Evolutionary conservation across 2,113 vertebrate species (phyloP), one percentile per base, ranked within the genome.

Genomic region (Gymnogyps californianus): DNA sequence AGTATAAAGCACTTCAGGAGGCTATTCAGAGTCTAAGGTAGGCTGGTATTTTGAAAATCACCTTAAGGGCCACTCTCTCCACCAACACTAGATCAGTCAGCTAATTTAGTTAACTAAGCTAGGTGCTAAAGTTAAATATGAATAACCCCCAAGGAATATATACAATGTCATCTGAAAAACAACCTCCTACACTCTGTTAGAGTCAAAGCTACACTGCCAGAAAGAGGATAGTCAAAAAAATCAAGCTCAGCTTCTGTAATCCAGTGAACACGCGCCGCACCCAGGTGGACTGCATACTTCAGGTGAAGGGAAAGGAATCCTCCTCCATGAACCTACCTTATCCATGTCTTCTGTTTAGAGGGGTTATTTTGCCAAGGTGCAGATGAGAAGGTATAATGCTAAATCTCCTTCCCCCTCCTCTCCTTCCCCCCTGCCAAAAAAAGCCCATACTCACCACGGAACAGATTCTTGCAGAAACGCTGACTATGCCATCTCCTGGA

Each of bases 211-310:
- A 49, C 7, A 9, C 10, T 49, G 13, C 4, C 28, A 66, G 46
- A 72, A 74, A 55, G 4, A 9, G 9, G 5, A 22, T 22, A 31
- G 7, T n/a, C 2, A 83, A 31, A 76, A 84, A 79, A 47, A 32
- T 18, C 22, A 15, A 54, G 49, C 29, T 70, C 31, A 38, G 4
- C 16, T 79, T 65, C 59, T 54, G 55, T 89, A 87, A 91, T 34
- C 7, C 8, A 14, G 28, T 19, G 28, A 84, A 47, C 8, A 18
- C 2, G 1, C 9, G 15, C 2, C 1, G 0, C 24, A 36, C 1
- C 29, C 1, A 0, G 2, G 8, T 26, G 14, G 21, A 12, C 8
- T 28, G 3, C 9, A 10, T 31, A 7, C 6, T 46, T 69, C 13
- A 52, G 20, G 16, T 46, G 64, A 71, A 64, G 15, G 28, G 18